These are phyloP conservation scores for Falco naumanni DNA, from an alignment of 2,797 vertebrate genomes.

Conservation along the genomic window DNA sequence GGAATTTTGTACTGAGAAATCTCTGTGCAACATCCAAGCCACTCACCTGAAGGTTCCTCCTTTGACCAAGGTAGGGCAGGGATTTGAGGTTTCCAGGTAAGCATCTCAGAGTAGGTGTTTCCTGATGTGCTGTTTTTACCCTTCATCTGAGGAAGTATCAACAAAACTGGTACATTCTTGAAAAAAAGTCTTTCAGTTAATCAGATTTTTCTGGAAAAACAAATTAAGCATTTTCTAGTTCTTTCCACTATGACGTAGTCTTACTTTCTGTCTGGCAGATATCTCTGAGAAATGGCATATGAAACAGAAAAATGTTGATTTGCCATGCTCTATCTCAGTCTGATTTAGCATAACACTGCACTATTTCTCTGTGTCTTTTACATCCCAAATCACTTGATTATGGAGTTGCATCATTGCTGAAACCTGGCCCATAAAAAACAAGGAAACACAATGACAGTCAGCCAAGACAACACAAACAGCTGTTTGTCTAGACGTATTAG, in stretches of 20 bases:
- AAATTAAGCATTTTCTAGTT: not conserved
- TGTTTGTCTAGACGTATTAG: constrained; percentile 55
- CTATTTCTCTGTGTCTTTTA: constrained; percentile 24
- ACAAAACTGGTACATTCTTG: not conserved
- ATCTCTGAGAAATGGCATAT: not conserved
- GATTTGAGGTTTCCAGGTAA: not conserved
- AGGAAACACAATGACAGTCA: constrained; percentile 35
- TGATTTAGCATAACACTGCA: constrained; percentile 21
- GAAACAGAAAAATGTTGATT: constrained; percentile 13
- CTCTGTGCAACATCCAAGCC: not conserved
- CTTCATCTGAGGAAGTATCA: not conserved
- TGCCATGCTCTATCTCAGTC: not conserved
- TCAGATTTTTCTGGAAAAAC: not conserved
- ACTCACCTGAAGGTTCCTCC: not conserved
- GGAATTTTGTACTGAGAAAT: not conserved
- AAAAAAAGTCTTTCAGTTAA: not conserved
- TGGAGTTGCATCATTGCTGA: constrained; percentile 44
- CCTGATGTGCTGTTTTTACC: not conserved
- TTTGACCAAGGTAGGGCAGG: not conserved
- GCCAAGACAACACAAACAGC: constrained; percentile 46
- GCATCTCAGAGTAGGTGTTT: not conserved
- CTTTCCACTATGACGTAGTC: not conserved
- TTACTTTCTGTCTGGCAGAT: not conserved
- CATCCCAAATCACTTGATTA: constrained; percentile 51
- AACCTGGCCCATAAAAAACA: constrained; percentile 14